Evolutionary conservation across 2,797 vertebrate species (phyloP).

Genomic region (Sphenopsis melanotis): DNA sequence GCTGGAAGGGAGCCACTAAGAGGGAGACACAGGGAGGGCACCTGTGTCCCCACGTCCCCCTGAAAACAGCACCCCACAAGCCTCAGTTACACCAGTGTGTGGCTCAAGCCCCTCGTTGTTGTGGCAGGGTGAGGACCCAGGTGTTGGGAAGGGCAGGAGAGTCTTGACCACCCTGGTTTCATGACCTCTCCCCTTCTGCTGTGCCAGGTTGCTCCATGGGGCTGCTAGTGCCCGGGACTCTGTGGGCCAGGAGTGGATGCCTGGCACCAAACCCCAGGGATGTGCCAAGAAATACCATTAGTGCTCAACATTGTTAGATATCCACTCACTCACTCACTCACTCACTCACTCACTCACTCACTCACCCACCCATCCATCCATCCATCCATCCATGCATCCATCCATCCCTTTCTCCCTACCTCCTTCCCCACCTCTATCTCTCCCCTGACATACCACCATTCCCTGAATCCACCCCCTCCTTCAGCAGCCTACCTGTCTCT

Average conservation of each 20-base stretch:
- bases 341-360: no score
- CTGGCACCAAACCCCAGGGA: background rate
- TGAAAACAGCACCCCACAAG: background rate
- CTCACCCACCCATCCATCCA: background rate
- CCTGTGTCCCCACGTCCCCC: no score
- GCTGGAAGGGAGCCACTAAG: background rate
- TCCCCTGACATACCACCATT: background rate
- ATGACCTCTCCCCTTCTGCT: background rate
- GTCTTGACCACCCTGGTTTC: background rate
- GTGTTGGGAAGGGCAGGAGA: background rate
- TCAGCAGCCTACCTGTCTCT: background rate
- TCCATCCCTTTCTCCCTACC: background rate
- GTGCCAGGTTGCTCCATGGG: background rate
- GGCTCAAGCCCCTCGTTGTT: background rate
- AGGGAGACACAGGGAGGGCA: background rate
- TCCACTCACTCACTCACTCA: no score
- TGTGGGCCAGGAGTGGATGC: rapidly evolving
- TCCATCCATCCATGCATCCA: background rate
- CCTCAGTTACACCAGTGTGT: no score
- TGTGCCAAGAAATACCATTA: background rate
- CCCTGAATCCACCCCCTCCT: background rate
- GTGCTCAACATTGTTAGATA: background rate
- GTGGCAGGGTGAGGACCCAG: background rate
- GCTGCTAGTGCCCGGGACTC: background rate
- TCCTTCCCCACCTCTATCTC: background rate